Percentiles rank a stretch among this genome's conserved stretches.
phyloP scores from a whole-genome alignment of 2,113 vertebrate genomes.

The Trinectes maculatus region DNA sequence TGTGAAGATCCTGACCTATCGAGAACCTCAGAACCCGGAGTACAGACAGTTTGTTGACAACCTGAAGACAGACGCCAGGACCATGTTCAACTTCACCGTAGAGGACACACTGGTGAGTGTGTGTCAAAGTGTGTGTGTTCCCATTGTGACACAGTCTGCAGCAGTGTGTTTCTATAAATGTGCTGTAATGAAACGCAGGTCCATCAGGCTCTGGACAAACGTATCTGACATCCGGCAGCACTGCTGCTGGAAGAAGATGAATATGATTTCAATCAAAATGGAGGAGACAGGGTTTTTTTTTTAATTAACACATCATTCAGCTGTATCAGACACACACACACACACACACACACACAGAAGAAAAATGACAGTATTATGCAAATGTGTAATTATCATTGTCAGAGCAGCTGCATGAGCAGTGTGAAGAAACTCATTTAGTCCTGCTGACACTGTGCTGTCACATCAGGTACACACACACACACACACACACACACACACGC shows the following conservation, averaged over 20 bases:
- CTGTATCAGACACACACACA: no score
- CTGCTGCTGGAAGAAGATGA: no score
- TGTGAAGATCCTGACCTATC: conserved; percentile 93
- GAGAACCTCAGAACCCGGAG: conserved; percentile 88
- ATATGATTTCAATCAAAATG: background rate
- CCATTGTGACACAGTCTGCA: no score
- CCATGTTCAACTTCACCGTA: conserved; percentile 88
- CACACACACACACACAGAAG: background rate
- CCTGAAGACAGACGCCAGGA: conserved; percentile 79
- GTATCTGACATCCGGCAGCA: no score
- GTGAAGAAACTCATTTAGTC: background rate
- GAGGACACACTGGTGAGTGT: conserved; percentile 87
- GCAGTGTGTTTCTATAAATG: no score
- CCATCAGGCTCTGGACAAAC: no score
- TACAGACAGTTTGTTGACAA: conserved; percentile 85
- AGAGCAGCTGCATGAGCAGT: background rate
- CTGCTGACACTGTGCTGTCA: background rate
- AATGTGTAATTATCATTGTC: background rate
- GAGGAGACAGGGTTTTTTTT: background rate
- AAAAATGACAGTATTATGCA: background rate
- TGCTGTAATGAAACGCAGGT: no score
- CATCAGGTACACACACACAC: background rate
- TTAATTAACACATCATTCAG: background rate
- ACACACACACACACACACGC: background rate
- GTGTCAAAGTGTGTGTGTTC: no score